Percentiles rank a stretch among this genome's conserved stretches.
Conservation (phyloP, 2,113 vertebrate genomes). For the Oceanodroma tethys region DNA sequence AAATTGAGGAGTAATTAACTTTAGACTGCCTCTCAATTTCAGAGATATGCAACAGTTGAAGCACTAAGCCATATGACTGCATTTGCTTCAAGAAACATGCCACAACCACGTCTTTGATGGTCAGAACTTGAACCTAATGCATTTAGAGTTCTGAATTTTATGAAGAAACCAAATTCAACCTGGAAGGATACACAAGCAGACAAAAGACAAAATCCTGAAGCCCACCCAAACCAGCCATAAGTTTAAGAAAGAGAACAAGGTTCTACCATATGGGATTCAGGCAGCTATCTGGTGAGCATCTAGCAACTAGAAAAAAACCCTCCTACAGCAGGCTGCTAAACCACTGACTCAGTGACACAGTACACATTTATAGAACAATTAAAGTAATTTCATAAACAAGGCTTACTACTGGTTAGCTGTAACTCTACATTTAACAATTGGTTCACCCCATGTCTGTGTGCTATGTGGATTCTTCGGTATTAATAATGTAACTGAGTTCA, state of each 20-base stretch:
- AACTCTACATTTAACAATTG: background rate
- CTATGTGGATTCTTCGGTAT: background rate
- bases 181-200: background rate
- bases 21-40: background rate
- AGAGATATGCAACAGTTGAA: background rate
- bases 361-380: background rate
- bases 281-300: background rate
- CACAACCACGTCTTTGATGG: background rate
- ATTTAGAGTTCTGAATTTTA: background rate
- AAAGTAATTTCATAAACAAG: background rate
- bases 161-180: background rate
- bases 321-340: background rate
- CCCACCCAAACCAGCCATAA: background rate
- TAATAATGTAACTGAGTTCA: background rate
- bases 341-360: background rate
- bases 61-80: background rate
- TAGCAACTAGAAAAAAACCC: background rate
- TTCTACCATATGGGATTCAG: background rate
- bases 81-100: background rate
- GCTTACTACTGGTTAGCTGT: background rate
- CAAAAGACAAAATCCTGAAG: background rate
- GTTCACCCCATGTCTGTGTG: background rate
- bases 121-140: background rate
- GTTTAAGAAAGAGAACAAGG: background rate
- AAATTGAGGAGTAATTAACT: background rate